Evolutionary conservation across 1,140 invertebrate genomes (phyloP).

Genomic region (Rhagoletis zephyria): DNA sequence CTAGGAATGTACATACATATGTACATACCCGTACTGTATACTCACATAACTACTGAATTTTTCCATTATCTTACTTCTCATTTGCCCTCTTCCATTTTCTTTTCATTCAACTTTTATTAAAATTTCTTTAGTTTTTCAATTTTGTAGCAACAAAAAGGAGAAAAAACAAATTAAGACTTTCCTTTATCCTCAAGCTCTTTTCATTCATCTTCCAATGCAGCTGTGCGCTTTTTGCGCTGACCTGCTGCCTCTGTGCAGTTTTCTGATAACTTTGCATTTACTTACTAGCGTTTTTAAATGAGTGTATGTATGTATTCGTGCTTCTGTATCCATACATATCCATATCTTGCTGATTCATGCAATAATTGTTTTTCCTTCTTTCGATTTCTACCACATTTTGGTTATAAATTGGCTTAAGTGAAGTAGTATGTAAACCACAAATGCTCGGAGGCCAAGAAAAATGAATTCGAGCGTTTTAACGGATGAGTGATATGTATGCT

Average conservation of each 20-base stretch:
- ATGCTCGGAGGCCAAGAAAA: not conserved
- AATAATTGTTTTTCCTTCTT: constrained; percentile 30
- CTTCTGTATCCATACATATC: not conserved
- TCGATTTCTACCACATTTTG: constrained; percentile 48
- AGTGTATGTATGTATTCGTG: not conserved
- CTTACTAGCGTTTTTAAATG: too few species aligned
- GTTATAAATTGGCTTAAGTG: constrained; percentile 34
- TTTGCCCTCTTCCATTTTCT: not conserved
- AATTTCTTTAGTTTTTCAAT: not conserved
- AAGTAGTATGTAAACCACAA: not conserved
- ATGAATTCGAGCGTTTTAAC: not conserved
- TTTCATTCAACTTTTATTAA: not conserved
- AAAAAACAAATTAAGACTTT: not conserved
- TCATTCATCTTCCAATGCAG: constrained; percentile 10
- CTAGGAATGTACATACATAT: too few species aligned
- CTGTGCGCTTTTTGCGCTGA: constrained; percentile 21
- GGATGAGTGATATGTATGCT: too few species aligned
- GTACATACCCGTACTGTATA: too few species aligned
- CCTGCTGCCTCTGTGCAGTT: constrained; percentile 28
- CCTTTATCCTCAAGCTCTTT: constrained; percentile 25
- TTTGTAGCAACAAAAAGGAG: not conserved
- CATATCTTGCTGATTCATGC: not conserved
- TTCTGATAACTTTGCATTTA: constrained; percentile 16
- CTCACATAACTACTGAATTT: too few species aligned
- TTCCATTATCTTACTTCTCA: too few species aligned